Evolutionary conservation across 2,888 invertebrate genomes (phyloP).

Genomic region (Eudasyphora cyanicolor): DNA sequence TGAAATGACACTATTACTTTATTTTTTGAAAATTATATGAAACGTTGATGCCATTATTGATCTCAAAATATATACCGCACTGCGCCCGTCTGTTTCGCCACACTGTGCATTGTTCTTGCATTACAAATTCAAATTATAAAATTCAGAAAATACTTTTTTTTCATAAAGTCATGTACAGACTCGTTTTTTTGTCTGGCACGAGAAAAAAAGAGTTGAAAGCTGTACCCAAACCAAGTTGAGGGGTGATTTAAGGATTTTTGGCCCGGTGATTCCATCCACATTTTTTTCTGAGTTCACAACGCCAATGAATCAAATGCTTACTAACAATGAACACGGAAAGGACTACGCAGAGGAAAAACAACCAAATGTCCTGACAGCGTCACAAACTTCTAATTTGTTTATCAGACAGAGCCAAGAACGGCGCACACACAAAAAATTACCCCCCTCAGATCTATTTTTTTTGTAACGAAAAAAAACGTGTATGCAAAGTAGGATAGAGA

Average conservation of each 20-base stretch:
- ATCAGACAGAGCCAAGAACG: slow-evolving; percentile 46
- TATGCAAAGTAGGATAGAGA: slow-evolving; percentile 22
- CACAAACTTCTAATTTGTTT: slow-evolving; percentile 64
- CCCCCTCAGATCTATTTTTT: slow-evolving; percentile 52
- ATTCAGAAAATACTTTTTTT: slow-evolving; percentile 23
- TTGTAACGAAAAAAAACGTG: slow-evolving; percentile 13
- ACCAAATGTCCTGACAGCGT: slow-evolving; percentile 62
- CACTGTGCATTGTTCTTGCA: slow-evolving; percentile 8
- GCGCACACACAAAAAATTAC: slow-evolving; percentile 56
- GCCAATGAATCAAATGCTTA: slow-evolving; percentile 47
- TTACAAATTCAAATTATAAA: slow-evolving; percentile 56
- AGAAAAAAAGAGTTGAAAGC: slow-evolving; percentile 63
- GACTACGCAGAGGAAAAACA: not conserved
- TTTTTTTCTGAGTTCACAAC: slow-evolving; percentile 41
- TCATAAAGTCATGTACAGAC: slow-evolving; percentile 56
- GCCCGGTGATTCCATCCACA: slow-evolving; percentile 42
- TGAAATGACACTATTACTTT: no score
- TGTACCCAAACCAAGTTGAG: slow-evolving; percentile 60
- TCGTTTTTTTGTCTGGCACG: slow-evolving; percentile 11
- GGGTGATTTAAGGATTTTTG: slow-evolving; percentile 51
- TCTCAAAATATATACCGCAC: not conserved
- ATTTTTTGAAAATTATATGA: no score
- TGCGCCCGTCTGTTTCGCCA: not conserved
- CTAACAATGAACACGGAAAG: slow-evolving; percentile 35
- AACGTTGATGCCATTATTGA: no score